Percentiles rank a stretch among this genome's conserved stretches.
Conservation (phyloP, 2,113 vertebrate species). For the Siniperca knerii region DNA sequence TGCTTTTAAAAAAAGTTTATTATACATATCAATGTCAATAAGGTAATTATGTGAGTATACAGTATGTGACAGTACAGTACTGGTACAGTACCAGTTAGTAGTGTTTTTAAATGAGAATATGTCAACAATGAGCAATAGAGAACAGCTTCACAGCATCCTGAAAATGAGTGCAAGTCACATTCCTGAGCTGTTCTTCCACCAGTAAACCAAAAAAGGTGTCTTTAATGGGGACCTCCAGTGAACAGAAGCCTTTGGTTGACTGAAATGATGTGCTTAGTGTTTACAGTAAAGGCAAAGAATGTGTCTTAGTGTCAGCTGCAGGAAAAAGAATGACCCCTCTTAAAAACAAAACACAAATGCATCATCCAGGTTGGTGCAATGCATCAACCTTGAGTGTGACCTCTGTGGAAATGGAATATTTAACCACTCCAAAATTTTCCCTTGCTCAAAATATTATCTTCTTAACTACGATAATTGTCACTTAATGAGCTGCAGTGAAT, state of each 20-base stretch:
- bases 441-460: slow-evolving; percentile 32
- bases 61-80: background rate
- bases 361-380: slow-evolving; percentile 14
- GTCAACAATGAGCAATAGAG: slow-evolving; percentile 14
- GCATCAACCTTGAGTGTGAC: slow-evolving; percentile 15
- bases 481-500: slow-evolving; percentile 2
- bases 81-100: background rate
- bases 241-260: slow-evolving; percentile 40
- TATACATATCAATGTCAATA: background rate
- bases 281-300: slow-evolving; percentile 63
- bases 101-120: background rate
- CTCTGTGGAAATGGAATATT: background rate
- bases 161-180: slow-evolving; percentile 55
- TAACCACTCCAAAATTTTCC: background rate
- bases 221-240: slow-evolving; percentile 47
- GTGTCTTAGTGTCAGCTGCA: slow-evolving; percentile 34
- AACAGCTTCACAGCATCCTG: slow-evolving; percentile 44
- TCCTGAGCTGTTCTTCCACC: slow-evolving; percentile 45
- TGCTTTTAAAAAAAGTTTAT: background rate
- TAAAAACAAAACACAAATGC: slow-evolving; percentile 9
- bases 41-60: background rate
- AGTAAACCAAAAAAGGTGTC: slow-evolving; percentile 48
- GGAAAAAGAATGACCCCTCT: slow-evolving; percentile 40
- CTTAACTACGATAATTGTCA: background rate
- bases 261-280: slow-evolving; percentile 41